These are phyloP conservation scores for Calycopis cecrops DNA, from an alignment of 1,140 invertebrate species.

Conservation along the genomic window DNA sequence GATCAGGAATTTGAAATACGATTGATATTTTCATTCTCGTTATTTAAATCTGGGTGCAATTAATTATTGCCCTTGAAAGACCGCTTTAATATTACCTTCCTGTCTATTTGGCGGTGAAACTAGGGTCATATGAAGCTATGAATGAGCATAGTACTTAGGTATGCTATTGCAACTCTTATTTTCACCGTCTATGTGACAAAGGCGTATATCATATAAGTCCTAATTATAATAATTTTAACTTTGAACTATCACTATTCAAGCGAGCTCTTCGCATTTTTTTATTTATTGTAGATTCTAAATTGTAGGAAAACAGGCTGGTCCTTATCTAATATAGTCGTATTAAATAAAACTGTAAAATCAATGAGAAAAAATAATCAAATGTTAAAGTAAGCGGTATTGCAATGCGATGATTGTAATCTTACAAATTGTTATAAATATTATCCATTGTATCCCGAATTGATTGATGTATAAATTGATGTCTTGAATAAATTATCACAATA, in stretches of 20 bases:
- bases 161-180: too few relatives aligned
- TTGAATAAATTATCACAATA: conserved; percentile 68
- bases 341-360: neutral
- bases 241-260: conserved; percentile 3
- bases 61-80: too few relatives aligned
- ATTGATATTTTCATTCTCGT: too few relatives aligned
- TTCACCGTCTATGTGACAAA: too few relatives aligned
- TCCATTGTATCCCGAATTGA: conserved; percentile 60
- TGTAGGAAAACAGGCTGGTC: conserved; percentile 25
- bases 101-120: too few relatives aligned
- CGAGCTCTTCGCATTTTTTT: conserved; percentile 10
- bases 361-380: too few relatives aligned
- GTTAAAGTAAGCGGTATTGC: conserved; percentile 5
- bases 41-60: too few relatives aligned
- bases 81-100: too few relatives aligned
- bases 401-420: conserved; percentile 48
- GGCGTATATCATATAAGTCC: too few relatives aligned
- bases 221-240: neutral
- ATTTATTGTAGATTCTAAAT: conserved; percentile 19
- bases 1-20: too few relatives aligned
- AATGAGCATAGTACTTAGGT: too few relatives aligned
- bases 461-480: conserved; percentile 65
- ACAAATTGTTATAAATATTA: conserved; percentile 62
- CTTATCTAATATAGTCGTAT: conserved; percentile 21
- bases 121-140: too few relatives aligned